A percentile compares a stretch with the other conserved stretches of the same genome.
Evolutionary conservation across 2,888 invertebrate species (phyloP).

Genomic region (Melinaea marsaeus): DNA sequence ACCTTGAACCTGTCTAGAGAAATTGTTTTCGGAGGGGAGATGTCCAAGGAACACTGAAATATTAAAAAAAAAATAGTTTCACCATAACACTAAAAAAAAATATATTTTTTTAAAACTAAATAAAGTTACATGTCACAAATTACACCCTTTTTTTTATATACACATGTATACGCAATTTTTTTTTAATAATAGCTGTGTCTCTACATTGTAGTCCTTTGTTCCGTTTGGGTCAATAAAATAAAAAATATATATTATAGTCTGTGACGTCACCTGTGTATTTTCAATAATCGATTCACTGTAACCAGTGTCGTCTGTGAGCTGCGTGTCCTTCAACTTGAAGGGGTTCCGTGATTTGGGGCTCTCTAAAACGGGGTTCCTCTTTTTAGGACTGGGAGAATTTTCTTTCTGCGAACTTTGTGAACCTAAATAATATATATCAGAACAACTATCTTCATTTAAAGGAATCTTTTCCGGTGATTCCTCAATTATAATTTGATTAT

Average conservation of each 20-base stretch:
- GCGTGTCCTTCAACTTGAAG: conserved; percentile 39
- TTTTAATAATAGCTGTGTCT: too few species aligned
- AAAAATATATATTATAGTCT: background rate
- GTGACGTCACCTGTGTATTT: conserved; percentile 42
- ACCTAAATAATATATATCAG: conserved; percentile 42
- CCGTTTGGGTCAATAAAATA: background rate
- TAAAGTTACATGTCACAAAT: background rate
- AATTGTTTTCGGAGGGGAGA: conserved; percentile 27
- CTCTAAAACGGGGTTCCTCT: conserved; percentile 53
- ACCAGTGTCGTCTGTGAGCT: conserved; percentile 34
- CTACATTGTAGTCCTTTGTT: too few species aligned
- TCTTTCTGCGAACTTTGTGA: conserved; percentile 43
- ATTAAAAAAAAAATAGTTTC: background rate
- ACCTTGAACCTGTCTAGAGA: conserved; percentile 17
- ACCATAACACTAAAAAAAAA: background rate
- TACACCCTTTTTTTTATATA: too few species aligned
- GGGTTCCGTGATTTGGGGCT: conserved; percentile 46
- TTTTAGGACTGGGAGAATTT: conserved; percentile 16
- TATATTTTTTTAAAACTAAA: background rate
- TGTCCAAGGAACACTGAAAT: background rate
- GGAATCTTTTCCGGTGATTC: conserved; percentile 46
- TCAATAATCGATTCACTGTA: conserved; percentile 57
- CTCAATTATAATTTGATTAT: conserved; percentile 37
- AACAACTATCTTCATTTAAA: conserved; percentile 37
- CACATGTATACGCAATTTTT: too few species aligned